A percentile compares a stretch with the other conserved stretches of the same genome.
These are phyloP conservation scores for Colius striatus DNA, from an alignment of 2,113 vertebrate species.

Conservation along the genomic window DNA sequence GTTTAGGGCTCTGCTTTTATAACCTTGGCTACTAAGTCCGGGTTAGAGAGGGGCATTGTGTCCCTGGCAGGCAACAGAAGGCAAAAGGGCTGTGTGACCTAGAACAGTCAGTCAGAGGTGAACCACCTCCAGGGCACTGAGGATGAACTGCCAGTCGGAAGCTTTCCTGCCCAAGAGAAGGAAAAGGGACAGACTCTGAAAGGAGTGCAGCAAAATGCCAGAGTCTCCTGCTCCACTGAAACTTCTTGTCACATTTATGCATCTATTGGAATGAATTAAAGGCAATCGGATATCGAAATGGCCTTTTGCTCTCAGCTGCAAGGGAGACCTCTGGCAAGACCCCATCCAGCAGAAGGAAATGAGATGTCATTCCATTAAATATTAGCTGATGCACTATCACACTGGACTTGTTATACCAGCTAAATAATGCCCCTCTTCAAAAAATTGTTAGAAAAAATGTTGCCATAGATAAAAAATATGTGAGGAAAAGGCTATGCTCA, in stretches of 20 bases:
- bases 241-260: background rate
- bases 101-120: background rate
- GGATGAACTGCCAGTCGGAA: background rate
- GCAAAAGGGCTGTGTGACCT: background rate
- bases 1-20: background rate
- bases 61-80: background rate
- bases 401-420: background rate
- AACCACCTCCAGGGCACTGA: background rate
- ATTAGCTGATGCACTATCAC: conserved; percentile 3
- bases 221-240: background rate
- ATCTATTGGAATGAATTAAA: conserved; percentile 10
- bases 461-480: background rate
- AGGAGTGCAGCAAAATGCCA: background rate
- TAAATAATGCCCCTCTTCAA: conserved; percentile 14
- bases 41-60: background rate
- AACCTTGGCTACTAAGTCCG: background rate
- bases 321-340: background rate
- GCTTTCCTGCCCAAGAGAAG: background rate
- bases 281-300: background rate
- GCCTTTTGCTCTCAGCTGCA: conserved; percentile 31
- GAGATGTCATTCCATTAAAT: conserved; percentile 36
- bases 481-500: background rate
- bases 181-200: background rate
- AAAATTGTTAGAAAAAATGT: background rate
- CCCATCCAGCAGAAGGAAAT: conserved; percentile 27